These are phyloP conservation scores for Cervus canadensis DNA, from an alignment of 2,113 vertebrate species.

Conservation along the genomic window DNA sequence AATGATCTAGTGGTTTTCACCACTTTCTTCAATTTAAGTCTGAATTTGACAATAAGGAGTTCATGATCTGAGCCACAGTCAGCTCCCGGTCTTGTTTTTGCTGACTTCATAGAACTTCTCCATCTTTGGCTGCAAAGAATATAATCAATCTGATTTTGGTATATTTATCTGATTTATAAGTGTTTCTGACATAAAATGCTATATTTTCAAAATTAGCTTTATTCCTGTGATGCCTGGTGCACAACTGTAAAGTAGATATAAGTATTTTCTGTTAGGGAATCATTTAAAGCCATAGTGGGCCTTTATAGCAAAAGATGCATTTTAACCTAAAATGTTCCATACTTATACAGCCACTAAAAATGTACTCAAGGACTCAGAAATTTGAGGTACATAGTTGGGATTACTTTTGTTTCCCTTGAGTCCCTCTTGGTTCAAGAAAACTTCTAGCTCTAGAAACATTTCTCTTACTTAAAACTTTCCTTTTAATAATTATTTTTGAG, in stretches of 20 bases:
- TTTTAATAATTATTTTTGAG: background rate
- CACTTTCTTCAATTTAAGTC: no score
- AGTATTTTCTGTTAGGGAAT: background rate
- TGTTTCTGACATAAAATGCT: background rate
- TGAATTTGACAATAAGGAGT: no score
- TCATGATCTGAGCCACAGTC: no score
- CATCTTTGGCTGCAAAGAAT: no score
- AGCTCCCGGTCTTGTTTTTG: no score
- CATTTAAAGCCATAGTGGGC: background rate
- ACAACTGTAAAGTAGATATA: background rate
- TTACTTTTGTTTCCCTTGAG: conserved; percentile 22
- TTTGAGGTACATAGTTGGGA: conserved; percentile 18
- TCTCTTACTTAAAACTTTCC: background rate
- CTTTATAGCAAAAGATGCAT: background rate
- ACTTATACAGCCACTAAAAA: background rate
- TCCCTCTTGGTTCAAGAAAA: background rate
- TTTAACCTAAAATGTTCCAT: background rate
- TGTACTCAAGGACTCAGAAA: background rate
- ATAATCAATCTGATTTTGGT: no score
- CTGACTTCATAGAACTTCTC: no score
- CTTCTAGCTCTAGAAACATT: background rate
- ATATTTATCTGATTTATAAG: background rate
- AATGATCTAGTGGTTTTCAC: no score
- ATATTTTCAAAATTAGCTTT: background rate
- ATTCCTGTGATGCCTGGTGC: background rate